These are phyloP conservation scores for Diachasmimorpha longicaudata DNA, from an alignment of 1,140 invertebrate genomes.

Conservation along the genomic window DNA sequence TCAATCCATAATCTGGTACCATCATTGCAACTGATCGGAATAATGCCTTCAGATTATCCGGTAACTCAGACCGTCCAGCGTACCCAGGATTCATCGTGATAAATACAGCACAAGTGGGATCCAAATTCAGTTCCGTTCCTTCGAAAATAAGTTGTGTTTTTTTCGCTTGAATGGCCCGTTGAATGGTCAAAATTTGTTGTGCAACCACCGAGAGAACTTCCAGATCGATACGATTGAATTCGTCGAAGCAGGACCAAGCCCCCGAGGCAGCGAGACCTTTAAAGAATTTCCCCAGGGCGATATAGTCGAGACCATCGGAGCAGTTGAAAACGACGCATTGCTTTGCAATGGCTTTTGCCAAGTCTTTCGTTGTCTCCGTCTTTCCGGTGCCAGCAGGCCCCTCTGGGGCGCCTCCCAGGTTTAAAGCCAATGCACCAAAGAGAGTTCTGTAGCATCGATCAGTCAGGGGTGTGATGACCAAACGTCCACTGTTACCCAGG, in stretches of 20 bases:
- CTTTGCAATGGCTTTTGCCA: constrained; percentile 95
- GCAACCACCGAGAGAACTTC: constrained; percentile 92
- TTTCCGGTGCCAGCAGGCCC: constrained; percentile 96
- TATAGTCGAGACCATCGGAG: constrained; percentile 90
- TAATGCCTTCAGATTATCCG: constrained; percentile 93
- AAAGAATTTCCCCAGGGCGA: constrained; percentile 95
- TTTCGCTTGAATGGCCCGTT: constrained; percentile 80
- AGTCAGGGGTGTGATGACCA: constrained; percentile 89
- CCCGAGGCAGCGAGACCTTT: constrained; percentile 95
- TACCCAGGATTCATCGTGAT: constrained; percentile 98
- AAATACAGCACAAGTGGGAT: constrained; percentile 92
- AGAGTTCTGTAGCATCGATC: constrained; percentile 89
- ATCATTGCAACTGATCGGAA: constrained; percentile 98
- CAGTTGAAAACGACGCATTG: constrained; percentile 98
- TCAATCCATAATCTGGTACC: constrained; percentile 95
- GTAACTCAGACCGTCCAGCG: constrained; percentile 87
- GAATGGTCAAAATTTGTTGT: constrained; percentile 82
- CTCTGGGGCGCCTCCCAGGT: constrained; percentile 87
- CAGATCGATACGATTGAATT: constrained; percentile 87
- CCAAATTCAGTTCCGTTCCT: constrained; percentile 84
- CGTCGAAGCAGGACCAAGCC: constrained; percentile 97
- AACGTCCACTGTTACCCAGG: constrained; percentile 83
- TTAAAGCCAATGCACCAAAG: constrained; percentile 87
- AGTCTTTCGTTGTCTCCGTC: constrained; percentile 95
- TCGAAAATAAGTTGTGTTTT: constrained; percentile 82